Evolutionary conservation across 2,113 vertebrate species (phyloP).

Genomic region (Halcyon senegalensis): DNA sequence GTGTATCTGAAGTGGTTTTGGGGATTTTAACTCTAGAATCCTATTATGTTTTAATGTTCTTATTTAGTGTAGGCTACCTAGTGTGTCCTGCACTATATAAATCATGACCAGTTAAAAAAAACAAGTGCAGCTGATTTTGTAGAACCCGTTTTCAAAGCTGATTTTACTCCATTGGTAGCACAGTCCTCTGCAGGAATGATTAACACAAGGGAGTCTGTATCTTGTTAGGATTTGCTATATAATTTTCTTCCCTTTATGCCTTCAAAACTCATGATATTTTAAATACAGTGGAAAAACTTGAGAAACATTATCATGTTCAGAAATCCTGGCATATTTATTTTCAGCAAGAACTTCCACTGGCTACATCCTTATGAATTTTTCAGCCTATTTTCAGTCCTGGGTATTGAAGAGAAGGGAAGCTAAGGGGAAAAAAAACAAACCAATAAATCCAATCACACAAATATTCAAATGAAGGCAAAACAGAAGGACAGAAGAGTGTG

Average conservation of each 20-base stretch:
- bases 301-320: not conserved
- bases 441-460: not conserved
- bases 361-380: not conserved
- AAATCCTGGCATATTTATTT: not conserved
- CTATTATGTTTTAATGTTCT: not conserved
- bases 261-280: not conserved
- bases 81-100: not conserved
- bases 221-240: not conserved
- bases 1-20: not conserved
- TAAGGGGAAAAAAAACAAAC: not conserved
- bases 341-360: not conserved
- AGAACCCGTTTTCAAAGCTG: not conserved
- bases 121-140: not conserved
- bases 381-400: not conserved
- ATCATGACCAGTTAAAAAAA: not conserved
- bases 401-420: not conserved
- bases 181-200: not conserved
- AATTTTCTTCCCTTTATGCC: not conserved
- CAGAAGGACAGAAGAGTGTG: conserved; percentile 24
- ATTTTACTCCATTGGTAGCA: not conserved
- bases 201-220: not conserved
- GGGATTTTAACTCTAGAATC: not conserved
- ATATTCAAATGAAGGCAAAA: conserved; percentile 29
- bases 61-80: not conserved
- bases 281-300: not conserved